A percentile compares a stretch with the other conserved stretches of the same genome.
phyloP scores from a whole-genome alignment of 2,113 vertebrate genomes.

The Edolisoma coerulescens region DNA sequence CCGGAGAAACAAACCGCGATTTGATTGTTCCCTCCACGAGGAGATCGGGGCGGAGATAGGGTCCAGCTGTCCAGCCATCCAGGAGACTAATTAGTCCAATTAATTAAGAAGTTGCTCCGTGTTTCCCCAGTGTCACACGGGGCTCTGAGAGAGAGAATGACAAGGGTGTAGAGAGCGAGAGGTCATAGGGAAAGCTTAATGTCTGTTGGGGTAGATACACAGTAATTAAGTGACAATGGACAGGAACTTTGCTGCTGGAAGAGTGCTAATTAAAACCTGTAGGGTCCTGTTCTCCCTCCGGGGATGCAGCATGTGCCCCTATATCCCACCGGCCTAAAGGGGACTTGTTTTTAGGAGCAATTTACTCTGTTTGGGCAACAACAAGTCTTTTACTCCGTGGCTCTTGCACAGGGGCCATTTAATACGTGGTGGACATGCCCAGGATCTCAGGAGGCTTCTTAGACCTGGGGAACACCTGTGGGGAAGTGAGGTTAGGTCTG shows the following conservation, averaged over 20 bases:
- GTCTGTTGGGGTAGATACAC: constrained; percentile 39
- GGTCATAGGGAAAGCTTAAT: constrained; percentile 40
- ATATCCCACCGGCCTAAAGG: not conserved
- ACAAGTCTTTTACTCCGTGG: accelerated
- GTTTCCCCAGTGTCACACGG: constrained; percentile 60
- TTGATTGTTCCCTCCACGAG: constrained; percentile 36
- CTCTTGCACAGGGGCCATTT: not conserved
- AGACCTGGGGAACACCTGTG: not conserved
- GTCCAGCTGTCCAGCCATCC: constrained; percentile 90
- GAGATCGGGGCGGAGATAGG: constrained; percentile 47
- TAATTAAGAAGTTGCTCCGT: constrained; percentile 79
- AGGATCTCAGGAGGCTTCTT: not conserved
- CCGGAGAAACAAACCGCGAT: not conserved
- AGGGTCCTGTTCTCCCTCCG: not conserved
- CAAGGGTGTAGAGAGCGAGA: constrained; percentile 32
- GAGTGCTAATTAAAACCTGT: constrained; percentile 63
- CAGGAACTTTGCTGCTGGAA: constrained; percentile 30
- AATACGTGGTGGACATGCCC: accelerated
- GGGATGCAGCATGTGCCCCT: not conserved
- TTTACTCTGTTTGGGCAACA: accelerated
- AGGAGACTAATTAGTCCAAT: constrained; percentile 88
- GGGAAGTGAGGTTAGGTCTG: not conserved
- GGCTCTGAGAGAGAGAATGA: constrained; percentile 8
- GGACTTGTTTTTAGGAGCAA: not conserved
- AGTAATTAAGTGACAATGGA: constrained; percentile 62